Conservation (phyloP, 2,797 vertebrate genomes). For the Dermochelys coriacea region DNA sequence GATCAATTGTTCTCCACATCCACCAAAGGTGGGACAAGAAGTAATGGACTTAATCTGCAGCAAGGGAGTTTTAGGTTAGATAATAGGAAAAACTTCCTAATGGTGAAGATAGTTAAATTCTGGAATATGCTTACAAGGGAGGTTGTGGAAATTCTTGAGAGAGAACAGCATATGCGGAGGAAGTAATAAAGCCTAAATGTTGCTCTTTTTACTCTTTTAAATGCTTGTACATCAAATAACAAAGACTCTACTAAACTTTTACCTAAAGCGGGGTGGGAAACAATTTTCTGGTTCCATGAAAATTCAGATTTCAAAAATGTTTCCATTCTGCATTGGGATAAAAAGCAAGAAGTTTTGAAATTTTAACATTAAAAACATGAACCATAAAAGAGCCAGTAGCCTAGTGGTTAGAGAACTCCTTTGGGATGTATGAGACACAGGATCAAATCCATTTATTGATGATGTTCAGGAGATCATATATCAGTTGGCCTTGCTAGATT, state of each 20-base stretch:
- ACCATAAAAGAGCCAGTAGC: neutral
- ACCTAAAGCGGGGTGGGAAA: neutral
- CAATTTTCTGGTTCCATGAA: neutral
- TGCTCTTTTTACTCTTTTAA: neutral
- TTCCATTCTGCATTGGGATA: neutral
- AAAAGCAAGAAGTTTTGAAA: neutral
- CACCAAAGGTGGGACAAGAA: neutral
- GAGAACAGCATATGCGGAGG: neutral
- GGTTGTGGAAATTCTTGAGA: constrained; percentile 27
- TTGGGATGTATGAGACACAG: neutral
- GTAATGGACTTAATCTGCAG: neutral
- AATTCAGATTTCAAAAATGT: neutral
- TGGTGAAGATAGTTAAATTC: neutral
- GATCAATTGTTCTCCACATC: neutral
- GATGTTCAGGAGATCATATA: neutral
- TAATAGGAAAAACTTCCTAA: neutral
- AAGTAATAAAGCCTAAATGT: neutral
- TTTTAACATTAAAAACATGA: neutral
- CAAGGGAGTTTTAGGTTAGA: neutral
- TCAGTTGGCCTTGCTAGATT: neutral
- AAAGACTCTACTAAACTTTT: neutral
- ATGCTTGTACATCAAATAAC: constrained; percentile 22
- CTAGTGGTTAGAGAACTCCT: neutral
- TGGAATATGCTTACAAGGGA: neutral
- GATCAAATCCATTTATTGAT: neutral